Base-by-base conservation (phyloP, 23 tunicate genomes). In the Halocynthia roretzi region DNA sequence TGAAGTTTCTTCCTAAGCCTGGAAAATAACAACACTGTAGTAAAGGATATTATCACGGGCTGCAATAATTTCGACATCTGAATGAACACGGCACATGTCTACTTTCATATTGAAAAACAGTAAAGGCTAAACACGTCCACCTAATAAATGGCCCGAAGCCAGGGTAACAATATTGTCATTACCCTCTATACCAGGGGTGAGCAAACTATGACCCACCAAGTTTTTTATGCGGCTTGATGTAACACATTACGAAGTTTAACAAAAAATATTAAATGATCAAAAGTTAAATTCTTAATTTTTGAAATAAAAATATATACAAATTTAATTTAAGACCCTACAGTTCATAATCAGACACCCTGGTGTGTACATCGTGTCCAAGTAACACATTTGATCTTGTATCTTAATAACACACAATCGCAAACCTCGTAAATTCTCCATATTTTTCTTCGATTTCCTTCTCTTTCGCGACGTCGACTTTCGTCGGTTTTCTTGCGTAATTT, bases 381-480 rank as follows among this genome's bases (percentile, higher is more conserved):
- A 1, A 31, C 44, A 31, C 44, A 31, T 31, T 31, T 31, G 4
- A 2, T 31, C 2, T 31, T 31, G 44, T 31, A 31, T 31, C 44
- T 31, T 31, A 31, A 2, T 31, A 2, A 31, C 44, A 31, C 0
- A 20, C 15, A 19, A 22, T 31, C 56, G 17, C 68, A 56, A 55
- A 85, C 90, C 81, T 85, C 0, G 84, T 56, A 65, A 80, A 89
- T 75, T 80, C 52, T 7, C 61, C 67, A 68, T 89, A 89, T 20
- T 79, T 65, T 2, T 76, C 55, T 71, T 76, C 72, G 6, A 71
- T 75, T 6, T 58, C 73, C 68, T 63, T 71, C 52, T 80, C 50
- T 6, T 53, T 49, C 5, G 81, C 65, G 65, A 84, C 76, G 54
- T 89, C 96, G 18, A 21, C 10, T 75, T 84, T 84, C 0, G 79